A percentile compares a stretch with the other conserved stretches of the same genome.
Conservation (phyloP, 2,797 vertebrate species). For the Rhinoraja longicauda region DNA sequence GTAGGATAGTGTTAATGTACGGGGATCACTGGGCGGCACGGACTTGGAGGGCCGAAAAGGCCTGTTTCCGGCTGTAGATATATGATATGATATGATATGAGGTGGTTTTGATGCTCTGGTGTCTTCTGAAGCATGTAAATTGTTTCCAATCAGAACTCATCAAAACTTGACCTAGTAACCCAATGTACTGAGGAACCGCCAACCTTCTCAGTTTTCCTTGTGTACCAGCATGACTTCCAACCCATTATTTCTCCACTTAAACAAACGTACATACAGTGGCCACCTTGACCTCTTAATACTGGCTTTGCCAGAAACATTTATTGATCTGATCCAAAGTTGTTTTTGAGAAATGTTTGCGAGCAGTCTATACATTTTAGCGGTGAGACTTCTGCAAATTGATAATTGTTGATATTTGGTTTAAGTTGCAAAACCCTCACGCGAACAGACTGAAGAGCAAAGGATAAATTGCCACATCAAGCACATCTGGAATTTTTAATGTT, state of each 20-base stretch:
- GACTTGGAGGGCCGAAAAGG: no score
- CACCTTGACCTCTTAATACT: background rate
- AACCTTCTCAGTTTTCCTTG: background rate
- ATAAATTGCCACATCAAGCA: background rate
- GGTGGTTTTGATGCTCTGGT: background rate
- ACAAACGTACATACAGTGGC: background rate
- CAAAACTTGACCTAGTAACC: background rate
- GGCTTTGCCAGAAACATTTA: background rate
- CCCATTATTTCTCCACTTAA: background rate
- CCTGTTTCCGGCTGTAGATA: no score
- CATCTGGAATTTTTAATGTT: background rate
- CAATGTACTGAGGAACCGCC: background rate
- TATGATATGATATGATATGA: no score
- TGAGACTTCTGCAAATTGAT: background rate
- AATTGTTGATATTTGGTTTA: background rate
- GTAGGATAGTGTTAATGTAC: no score
- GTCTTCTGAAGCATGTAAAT: background rate
- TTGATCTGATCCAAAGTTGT: constrained; percentile 1
- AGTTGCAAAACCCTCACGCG: background rate
- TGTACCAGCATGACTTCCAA: background rate
- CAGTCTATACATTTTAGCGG: background rate
- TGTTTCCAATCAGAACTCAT: background rate
- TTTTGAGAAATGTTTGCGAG: background rate
- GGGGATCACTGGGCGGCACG: no score
- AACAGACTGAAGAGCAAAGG: background rate